phyloP scores from a whole-genome alignment of 2,888 invertebrate genomes.

The Rhaphigaster nebulosa region DNA sequence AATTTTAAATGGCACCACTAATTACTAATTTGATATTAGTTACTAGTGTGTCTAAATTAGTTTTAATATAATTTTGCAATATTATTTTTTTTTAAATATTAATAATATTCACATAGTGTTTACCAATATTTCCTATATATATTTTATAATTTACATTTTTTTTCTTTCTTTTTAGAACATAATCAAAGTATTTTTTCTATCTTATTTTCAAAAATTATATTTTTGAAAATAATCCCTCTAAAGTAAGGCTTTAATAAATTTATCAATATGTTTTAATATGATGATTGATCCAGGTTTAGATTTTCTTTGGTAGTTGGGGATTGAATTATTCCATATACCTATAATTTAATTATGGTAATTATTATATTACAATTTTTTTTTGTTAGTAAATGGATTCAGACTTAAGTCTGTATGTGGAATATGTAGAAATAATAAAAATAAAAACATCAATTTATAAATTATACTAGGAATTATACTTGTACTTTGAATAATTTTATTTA shows the following conservation, averaged over 20 bases:
- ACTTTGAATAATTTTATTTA: not conserved
- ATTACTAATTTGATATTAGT: too few species aligned
- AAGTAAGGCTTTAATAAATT: not conserved
- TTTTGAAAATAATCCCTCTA: too few species aligned
- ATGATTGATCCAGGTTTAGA: not conserved
- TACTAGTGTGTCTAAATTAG: too few species aligned
- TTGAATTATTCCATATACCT: not conserved
- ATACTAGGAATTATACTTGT: not conserved
- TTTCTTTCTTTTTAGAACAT: too few species aligned
- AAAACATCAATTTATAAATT: not conserved
- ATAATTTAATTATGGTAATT: not conserved
- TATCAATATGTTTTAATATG: not conserved
- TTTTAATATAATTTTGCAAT: too few species aligned
- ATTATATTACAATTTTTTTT: not conserved
- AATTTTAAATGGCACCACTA: too few species aligned
- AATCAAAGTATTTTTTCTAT: too few species aligned
- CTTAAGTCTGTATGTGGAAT: too few species aligned
- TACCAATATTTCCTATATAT: not conserved
- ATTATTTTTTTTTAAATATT: too few species aligned
- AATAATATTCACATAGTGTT: not conserved
- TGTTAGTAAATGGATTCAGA: too few species aligned
- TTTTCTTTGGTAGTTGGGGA: not conserved
- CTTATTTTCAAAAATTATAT: too few species aligned
- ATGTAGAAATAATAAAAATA: not conserved
- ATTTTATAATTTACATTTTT: not conserved